Percentiles rank a stretch among this genome's conserved stretches.
phyloP scores from a whole-genome alignment of 2,113 vertebrate genomes.

The Mionectes macconnelli region DNA sequence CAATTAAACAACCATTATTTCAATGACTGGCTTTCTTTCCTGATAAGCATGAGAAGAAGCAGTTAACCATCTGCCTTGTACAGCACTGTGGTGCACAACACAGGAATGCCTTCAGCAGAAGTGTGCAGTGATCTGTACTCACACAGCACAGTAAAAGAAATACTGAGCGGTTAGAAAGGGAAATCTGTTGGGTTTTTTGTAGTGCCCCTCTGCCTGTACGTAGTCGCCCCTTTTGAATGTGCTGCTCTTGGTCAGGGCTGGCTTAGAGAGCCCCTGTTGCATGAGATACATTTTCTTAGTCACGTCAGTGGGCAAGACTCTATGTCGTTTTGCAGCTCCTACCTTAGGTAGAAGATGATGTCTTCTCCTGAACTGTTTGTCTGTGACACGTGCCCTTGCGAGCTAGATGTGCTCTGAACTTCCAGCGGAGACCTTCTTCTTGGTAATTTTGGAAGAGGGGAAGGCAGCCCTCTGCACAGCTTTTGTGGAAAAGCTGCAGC shows the following conservation, averaged over 20 bases:
- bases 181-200: neutral
- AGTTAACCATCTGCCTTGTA: neutral
- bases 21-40: neutral
- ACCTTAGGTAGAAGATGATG: neutral
- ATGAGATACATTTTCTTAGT: neutral
- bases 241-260: neutral
- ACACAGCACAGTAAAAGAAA: neutral
- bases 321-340: neutral
- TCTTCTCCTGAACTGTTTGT: neutral
- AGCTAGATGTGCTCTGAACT: neutral
- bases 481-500: neutral
- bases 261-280: neutral
- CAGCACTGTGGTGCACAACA: neutral
- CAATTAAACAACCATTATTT: neutral
- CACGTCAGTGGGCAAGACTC: neutral
- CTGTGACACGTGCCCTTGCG: rapidly evolving
- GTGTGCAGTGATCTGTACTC: neutral
- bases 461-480: neutral
- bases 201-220: too few relatives aligned
- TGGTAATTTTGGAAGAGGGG: too few relatives aligned
- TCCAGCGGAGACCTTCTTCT: neutral
- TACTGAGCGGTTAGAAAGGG: neutral
- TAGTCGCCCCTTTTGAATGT: neutral
- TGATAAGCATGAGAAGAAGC: neutral
- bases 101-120: neutral